Evolutionary conservation across 2,888 invertebrate genomes (phyloP).

Genomic region (Mythimna loreyi): DNA sequence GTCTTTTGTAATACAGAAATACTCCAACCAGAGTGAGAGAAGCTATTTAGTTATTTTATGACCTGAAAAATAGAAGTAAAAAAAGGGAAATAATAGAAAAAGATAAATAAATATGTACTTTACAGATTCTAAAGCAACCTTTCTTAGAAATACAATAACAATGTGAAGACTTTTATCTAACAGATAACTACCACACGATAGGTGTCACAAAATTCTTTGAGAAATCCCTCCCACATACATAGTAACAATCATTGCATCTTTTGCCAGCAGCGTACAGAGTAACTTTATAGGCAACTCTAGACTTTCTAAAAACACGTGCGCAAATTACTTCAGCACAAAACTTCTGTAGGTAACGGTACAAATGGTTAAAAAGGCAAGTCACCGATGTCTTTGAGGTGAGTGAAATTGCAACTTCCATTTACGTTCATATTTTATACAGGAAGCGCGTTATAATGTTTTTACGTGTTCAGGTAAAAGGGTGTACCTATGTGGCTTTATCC

Average conservation of each 20-base stretch:
- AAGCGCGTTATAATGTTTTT: constrained; percentile 38
- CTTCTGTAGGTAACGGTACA: constrained; percentile 30
- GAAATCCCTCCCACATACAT: background rate
- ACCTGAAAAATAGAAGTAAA: too few species aligned
- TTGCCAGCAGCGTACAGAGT: background rate
- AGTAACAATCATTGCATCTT: background rate
- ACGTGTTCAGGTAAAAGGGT: constrained; percentile 44
- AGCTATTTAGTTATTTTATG: too few species aligned
- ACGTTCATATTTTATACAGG: constrained; percentile 47
- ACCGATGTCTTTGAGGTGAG: constrained; percentile 39
- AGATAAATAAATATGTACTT: too few species aligned
- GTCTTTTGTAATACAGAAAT: background rate
- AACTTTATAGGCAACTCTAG: background rate
- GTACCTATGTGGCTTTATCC: background rate
- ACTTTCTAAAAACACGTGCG: background rate
- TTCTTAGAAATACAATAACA: background rate
- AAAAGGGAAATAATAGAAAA: too few species aligned
- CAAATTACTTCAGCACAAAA: constrained; percentile 13
- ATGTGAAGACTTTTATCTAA: too few species aligned
- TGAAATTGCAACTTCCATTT: constrained; percentile 47
- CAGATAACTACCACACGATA: background rate
- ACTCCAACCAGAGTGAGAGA: too few species aligned
- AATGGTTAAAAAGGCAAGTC: constrained; percentile 41
- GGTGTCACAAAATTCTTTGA: background rate
- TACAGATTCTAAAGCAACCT: background rate